A percentile compares a stretch with the other conserved stretches of the same genome.
Conservation (phyloP, 2,888 invertebrate species). For the Chrysotoxum bicinctum region DNA sequence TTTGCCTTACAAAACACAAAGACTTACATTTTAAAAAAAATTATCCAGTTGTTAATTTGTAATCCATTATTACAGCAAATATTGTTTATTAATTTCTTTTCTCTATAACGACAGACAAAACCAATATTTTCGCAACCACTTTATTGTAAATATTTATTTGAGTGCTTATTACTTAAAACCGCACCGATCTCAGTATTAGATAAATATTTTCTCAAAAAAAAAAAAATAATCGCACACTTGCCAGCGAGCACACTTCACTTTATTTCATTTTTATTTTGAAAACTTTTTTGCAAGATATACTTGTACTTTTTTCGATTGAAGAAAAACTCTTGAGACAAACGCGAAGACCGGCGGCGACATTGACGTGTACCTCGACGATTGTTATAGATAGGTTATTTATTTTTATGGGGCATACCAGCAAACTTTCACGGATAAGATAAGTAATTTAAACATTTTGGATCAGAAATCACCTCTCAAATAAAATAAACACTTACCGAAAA, state of each 20-base stretch:
- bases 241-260: slow-evolving; percentile 47
- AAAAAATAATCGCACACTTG: slow-evolving; percentile 31
- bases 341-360: background rate
- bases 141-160: slow-evolving; percentile 37
- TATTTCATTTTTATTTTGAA: slow-evolving; percentile 8
- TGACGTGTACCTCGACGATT: background rate
- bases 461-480: slow-evolving; percentile 38
- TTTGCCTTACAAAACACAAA: background rate
- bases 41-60: slow-evolving; percentile 57
- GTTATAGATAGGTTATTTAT: background rate
- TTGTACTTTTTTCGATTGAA: background rate
- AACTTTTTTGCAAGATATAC: background rate
- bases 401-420: background rate
- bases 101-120: slow-evolving; percentile 18
- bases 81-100: slow-evolving; percentile 4
- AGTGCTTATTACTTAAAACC: slow-evolving; percentile 37
- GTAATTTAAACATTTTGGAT: slow-evolving; percentile 26
- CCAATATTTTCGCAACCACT: slow-evolving; percentile 29
- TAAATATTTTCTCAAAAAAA: slow-evolving; percentile 31
- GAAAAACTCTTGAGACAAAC: background rate
- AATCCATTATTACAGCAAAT: slow-evolving; percentile 53
- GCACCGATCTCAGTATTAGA: slow-evolving; percentile 24
- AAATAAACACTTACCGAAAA: slow-evolving; percentile 32
- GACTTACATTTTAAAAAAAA: slow-evolving; percentile 32
- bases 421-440: slow-evolving; percentile 20